Conservation (phyloP, 2,797 vertebrate genomes). For the Poliocrania exsul region DNA sequence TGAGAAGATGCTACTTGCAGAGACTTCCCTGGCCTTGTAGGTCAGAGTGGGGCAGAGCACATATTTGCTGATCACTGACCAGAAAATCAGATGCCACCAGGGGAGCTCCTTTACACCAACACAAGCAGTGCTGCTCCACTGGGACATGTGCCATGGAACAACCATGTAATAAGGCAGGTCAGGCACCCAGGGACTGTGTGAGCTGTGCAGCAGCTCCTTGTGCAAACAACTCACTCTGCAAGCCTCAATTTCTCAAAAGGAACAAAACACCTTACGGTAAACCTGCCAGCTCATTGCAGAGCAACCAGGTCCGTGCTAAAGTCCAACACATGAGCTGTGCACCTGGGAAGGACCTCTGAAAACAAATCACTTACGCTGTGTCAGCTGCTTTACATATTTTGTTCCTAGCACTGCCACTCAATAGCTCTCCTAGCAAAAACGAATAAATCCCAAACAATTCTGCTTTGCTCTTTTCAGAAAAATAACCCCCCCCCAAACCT, state of each 20-base stretch:
- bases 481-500: not conserved
- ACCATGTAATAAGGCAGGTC: not conserved
- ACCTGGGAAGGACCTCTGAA: not conserved
- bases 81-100: not conserved
- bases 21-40: not conserved
- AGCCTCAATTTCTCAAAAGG: not conserved
- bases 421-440: not conserved
- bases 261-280: not conserved
- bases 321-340: conserved; percentile 11
- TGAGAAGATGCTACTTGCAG: not conserved
- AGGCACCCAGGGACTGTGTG: not conserved
- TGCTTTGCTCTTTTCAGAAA: not conserved
- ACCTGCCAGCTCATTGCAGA: conserved; percentile 16
- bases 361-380: not conserved
- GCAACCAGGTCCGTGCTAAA: conserved; percentile 10
- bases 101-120: not conserved
- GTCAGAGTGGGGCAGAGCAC: not conserved
- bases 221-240: not conserved
- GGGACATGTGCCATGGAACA: not conserved
- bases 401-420: not conserved
- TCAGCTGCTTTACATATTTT: conserved; percentile 5
- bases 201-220: not conserved
- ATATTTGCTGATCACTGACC: not conserved
- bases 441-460: not conserved
- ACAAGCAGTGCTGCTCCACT: not conserved